Percentiles rank a stretch among this genome's conserved stretches.
These are phyloP conservation scores for Drosophila engyochracea DNA, from an alignment of 2,888 invertebrate species.

Conservation along the genomic window DNA sequence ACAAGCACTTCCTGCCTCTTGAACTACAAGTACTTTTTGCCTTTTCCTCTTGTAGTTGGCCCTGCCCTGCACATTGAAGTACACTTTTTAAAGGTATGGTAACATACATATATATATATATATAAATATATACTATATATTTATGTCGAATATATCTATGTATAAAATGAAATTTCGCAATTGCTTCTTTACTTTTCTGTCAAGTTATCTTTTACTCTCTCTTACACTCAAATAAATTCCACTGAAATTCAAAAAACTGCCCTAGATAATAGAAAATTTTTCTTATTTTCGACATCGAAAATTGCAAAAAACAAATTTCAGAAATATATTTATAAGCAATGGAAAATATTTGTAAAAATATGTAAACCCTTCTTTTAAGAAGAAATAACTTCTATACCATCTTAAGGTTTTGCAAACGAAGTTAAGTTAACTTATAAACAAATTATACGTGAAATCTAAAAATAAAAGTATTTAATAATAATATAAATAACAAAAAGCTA, in stretches of 20 bases:
- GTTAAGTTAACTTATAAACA: not conserved
- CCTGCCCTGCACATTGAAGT: constrained; percentile 17
- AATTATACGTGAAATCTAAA: not conserved
- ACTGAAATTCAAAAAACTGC: not conserved
- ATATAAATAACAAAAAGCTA: not conserved
- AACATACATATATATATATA: not conserved
- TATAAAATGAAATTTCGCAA: constrained; percentile 36
- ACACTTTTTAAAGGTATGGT: constrained; percentile 16
- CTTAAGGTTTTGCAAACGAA: not conserved
- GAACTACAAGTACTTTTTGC: constrained; percentile 14
- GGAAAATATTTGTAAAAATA: not conserved
- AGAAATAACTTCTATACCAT: not conserved
- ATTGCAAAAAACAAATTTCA: not conserved
- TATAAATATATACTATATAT: not conserved
- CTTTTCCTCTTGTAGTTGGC: constrained; percentile 2
- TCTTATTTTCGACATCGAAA: not conserved
- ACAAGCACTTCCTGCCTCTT: constrained; percentile 42
- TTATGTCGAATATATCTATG: constrained; percentile 26
- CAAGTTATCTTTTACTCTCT: not conserved
- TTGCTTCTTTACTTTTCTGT: constrained; percentile 1
- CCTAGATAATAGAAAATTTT: not conserved
- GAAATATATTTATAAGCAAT: not conserved
- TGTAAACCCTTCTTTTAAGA: not conserved
- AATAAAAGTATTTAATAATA: not conserved
- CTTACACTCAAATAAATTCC: not conserved